Percentiles rank a stretch among this genome's conserved stretches.
These are phyloP conservation scores for Dione vanillae DNA, from an alignment of 2,888 invertebrate genomes.

Conservation along the genomic window DNA sequence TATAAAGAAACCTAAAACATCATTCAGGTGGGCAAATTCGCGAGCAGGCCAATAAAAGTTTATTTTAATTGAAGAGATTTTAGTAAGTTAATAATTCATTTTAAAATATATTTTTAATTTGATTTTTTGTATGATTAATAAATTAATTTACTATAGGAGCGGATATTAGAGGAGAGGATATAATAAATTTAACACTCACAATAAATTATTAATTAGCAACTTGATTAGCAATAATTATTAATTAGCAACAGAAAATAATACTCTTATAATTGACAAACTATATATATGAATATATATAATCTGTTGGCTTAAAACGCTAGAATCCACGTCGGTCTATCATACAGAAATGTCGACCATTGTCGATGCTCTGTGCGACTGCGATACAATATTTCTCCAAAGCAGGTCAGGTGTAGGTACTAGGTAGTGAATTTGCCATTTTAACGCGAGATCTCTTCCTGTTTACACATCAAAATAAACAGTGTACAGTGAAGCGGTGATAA, in stretches of 20 bases:
- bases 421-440: constrained; percentile 40
- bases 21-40: too few relatives aligned
- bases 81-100: not conserved
- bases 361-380: constrained; percentile 54
- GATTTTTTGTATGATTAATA: too few relatives aligned
- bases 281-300: not conserved
- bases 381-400: constrained; percentile 45
- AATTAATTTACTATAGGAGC: too few relatives aligned
- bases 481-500: constrained; percentile 31
- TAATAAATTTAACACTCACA: too few relatives aligned
- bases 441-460: constrained; percentile 22
- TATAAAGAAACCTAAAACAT: too few relatives aligned
- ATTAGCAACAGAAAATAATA: not conserved
- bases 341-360: constrained; percentile 39
- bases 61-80: too few relatives aligned
- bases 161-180: too few relatives aligned
- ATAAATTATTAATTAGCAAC: too few relatives aligned
- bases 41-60: too few relatives aligned
- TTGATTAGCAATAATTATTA: too few relatives aligned
- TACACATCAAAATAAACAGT: constrained; percentile 30
- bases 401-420: constrained; percentile 36
- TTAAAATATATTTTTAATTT: not conserved
- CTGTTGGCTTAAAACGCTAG: constrained; percentile 30
- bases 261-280: not conserved
- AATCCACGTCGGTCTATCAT: constrained; percentile 22